Percentiles rank a stretch among this genome's conserved stretches.
Evolutionary conservation across 1,140 invertebrate genomes (phyloP).

Genomic region (Drosophila persimilis): DNA sequence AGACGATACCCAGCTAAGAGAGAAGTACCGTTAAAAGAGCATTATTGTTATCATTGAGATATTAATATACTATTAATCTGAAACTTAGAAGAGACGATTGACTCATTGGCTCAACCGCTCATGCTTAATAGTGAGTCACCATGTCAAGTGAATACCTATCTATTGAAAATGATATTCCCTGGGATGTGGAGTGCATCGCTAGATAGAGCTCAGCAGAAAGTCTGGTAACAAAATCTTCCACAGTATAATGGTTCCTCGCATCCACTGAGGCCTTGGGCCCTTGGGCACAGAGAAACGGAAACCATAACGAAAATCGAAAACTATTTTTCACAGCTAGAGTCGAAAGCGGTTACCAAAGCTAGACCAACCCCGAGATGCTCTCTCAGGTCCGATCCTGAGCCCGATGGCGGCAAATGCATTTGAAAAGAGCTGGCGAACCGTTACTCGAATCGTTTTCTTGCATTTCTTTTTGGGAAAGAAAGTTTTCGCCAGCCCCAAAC

Average conservation of each 20-base stretch:
- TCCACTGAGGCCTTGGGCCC: neutral
- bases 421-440: conserved; percentile 7
- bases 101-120: too few relatives aligned
- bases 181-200: too few relatives aligned
- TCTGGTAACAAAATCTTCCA: neutral
- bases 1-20: neutral
- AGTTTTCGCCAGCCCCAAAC: conserved; percentile 40
- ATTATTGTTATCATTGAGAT: too few relatives aligned
- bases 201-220: too few relatives aligned
- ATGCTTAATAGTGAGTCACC: too few relatives aligned
- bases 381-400: conserved; percentile 4
- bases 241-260: conserved; percentile 1
- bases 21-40: too few relatives aligned
- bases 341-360: conserved; percentile 10
- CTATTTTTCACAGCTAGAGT: conserved; percentile 63
- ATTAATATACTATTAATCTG: too few relatives aligned
- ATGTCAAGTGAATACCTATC: too few relatives aligned
- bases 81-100: too few relatives aligned
- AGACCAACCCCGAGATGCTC: conserved; percentile 35
- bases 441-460: conserved; percentile 52
- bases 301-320: conserved; percentile 71
- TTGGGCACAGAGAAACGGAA: conserved; percentile 26
- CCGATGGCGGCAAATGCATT: conserved; percentile 66
- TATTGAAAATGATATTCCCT: too few relatives aligned
- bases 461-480: conserved; percentile 56